Percentiles rank a stretch among this genome's conserved stretches.
phyloP scores from a whole-genome alignment of 2,888 invertebrate genomes.

The Thelaira solivaga region DNA sequence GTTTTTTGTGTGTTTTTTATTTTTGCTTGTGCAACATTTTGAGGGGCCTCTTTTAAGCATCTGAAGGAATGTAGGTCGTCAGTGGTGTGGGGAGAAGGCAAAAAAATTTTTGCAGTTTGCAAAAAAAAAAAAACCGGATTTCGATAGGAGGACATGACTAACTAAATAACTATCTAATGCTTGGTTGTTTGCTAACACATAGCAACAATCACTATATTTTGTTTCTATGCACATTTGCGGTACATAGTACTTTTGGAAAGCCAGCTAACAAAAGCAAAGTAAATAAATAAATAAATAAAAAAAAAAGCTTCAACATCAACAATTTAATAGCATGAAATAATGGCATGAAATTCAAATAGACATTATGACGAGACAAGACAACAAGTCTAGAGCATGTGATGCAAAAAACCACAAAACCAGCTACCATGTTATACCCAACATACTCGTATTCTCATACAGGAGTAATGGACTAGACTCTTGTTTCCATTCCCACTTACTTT shows the following conservation, averaged over 20 bases:
- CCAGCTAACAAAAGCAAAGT: conserved; percentile 1
- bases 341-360: conserved; percentile 51
- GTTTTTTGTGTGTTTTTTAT: neutral
- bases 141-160: conserved; percentile 45
- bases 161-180: conserved; percentile 19
- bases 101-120: conserved; percentile 1
- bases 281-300: neutral
- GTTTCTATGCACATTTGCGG: conserved; percentile 16
- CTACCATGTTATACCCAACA: neutral
- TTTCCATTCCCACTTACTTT: neutral
- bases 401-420: conserved; percentile 32
- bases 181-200: conserved; percentile 10
- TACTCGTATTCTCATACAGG: neutral
- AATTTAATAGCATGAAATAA: conserved; percentile 32
- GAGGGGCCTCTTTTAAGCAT: neutral
- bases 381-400: conserved; percentile 35
- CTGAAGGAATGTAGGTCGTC: conserved; percentile 46
- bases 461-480: neutral
- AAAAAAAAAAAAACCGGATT: conserved; percentile 45
- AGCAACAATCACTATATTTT: conserved; percentile 37
- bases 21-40: conserved; percentile 10
- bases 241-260: conserved; percentile 17
- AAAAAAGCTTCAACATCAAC: neutral
- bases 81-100: conserved; percentile 37
- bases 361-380: conserved; percentile 54